phyloP scores from a whole-genome alignment of 23 tunicate species.

The Halocynthia roretzi region DNA sequence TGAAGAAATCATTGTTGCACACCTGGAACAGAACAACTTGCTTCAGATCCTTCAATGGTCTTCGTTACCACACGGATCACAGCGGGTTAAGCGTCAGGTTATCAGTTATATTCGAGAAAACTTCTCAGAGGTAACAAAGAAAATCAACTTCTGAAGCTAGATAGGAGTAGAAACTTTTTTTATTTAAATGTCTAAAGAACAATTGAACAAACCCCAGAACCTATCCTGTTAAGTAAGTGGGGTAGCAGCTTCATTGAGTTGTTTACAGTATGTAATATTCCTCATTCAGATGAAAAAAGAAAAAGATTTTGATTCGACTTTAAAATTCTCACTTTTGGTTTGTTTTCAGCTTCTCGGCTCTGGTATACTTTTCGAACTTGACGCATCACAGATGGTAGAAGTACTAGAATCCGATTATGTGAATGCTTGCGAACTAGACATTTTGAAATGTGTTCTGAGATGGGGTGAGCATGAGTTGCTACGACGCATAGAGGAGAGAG shows the following conservation, averaged over 20 bases:
- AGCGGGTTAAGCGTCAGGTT: conserved; percentile 61
- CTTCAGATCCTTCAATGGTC: conserved; percentile 62
- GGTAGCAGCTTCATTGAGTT: too few relatives aligned
- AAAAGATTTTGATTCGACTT: neutral
- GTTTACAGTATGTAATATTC: neutral
- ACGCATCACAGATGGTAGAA: conserved; percentile 37
- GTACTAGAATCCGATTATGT: conserved; percentile 68
- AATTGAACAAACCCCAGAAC: too few relatives aligned
- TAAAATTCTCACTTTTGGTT: too few relatives aligned
- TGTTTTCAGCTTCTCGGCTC: conserved; percentile 53
- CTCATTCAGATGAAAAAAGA: neutral
- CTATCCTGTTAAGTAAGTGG: too few relatives aligned
- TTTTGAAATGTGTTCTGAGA: conserved; percentile 50
- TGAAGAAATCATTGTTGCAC: conserved; percentile 44
- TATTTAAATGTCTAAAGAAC: too few relatives aligned
- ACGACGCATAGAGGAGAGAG: conserved; percentile 46
- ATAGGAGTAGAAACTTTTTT: too few relatives aligned
- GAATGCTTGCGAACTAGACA: conserved; percentile 70
- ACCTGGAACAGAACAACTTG: conserved; percentile 37
- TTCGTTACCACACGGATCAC: conserved; percentile 64
- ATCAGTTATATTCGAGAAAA: conserved; percentile 55
- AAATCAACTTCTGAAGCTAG: neutral
- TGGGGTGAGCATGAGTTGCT: conserved; percentile 83
- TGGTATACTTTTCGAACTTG: conserved; percentile 26
- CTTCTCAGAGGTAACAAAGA: conserved; percentile 43